Percentiles rank a stretch among this genome's conserved stretches.
Conservation (phyloP, 2,113 vertebrate genomes). For the Tautogolabrus adspersus region DNA sequence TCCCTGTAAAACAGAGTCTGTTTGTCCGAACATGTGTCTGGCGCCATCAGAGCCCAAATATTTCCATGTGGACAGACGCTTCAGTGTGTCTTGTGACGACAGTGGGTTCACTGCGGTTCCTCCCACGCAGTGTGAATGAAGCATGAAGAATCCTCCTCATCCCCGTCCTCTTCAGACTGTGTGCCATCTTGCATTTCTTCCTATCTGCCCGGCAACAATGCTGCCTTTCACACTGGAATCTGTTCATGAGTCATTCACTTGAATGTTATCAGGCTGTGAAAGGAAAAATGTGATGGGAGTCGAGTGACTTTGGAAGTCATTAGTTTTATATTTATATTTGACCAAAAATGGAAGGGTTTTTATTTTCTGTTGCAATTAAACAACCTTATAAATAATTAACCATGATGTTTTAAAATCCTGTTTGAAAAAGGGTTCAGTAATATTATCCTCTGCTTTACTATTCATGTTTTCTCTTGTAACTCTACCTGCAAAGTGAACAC, state of each 20-base stretch:
- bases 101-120: conserved; percentile 30
- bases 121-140: conserved; percentile 41
- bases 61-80: not conserved
- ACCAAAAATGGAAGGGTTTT: no score
- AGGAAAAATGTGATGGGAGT: not conserved
- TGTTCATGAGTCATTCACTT: conserved; percentile 24
- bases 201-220: conserved; percentile 38
- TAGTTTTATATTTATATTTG: no score
- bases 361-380: no score
- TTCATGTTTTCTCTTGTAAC: no score
- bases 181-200: conserved; percentile 21
- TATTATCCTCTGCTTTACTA: no score
- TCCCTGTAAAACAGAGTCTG: conserved; percentile 7
- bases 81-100: conserved; percentile 18
- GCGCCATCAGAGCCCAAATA: conserved; percentile 11
- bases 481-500: no score
- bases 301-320: no score
- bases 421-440: no score
- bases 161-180: conserved; percentile 14
- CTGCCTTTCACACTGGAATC: conserved; percentile 30
- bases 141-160: conserved; percentile 20
- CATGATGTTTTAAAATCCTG: no score
- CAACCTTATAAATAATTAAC: no score
- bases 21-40: conserved; percentile 39
- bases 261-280: not conserved